These are phyloP conservation scores for Leptinotarsa tumamoca DNA, from an alignment of 2,888 invertebrate genomes.

Conservation along the genomic window DNA sequence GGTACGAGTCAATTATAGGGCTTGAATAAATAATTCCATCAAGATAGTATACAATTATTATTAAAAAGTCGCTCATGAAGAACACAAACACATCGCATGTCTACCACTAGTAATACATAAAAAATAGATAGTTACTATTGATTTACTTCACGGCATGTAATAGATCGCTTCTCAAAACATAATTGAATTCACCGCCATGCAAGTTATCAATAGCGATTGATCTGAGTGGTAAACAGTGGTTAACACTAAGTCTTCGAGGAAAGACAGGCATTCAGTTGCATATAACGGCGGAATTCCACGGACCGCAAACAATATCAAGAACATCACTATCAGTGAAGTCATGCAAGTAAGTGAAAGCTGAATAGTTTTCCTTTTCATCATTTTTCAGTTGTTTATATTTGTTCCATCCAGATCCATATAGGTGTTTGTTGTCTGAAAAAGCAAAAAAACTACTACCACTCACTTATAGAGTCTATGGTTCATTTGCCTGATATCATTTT, in stretches of 20 bases:
- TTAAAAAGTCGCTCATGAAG: not conserved
- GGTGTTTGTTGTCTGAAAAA: slow-evolving; percentile 70
- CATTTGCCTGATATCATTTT: too few relatives aligned
- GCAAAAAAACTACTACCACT: slow-evolving; percentile 6
- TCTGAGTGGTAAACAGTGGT: not conserved
- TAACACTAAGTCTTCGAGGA: not conserved
- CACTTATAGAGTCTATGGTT: too few relatives aligned
- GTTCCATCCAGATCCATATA: slow-evolving; percentile 86
- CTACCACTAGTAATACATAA: not conserved
- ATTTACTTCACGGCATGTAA: not conserved
- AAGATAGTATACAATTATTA: not conserved
- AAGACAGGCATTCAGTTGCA: slow-evolving; percentile 43
- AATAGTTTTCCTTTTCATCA: slow-evolving; percentile 58
- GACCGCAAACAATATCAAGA: slow-evolving; percentile 64
- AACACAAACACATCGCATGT: slow-evolving; percentile 3
- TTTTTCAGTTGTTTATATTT: slow-evolving; percentile 83
- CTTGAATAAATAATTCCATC: not conserved
- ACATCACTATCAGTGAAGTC: slow-evolving; percentile 53
- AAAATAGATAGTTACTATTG: slow-evolving; percentile 3
- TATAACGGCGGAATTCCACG: slow-evolving; percentile 66
- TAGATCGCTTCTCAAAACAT: not conserved
- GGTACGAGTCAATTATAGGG: not conserved
- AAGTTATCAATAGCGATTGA: not conserved
- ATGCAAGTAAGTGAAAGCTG: slow-evolving; percentile 54
- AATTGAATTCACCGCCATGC: not conserved